Evolutionary conservation across 2,113 vertebrate genomes (phyloP).

Genomic region (Saimiri boliviensis): DNA sequence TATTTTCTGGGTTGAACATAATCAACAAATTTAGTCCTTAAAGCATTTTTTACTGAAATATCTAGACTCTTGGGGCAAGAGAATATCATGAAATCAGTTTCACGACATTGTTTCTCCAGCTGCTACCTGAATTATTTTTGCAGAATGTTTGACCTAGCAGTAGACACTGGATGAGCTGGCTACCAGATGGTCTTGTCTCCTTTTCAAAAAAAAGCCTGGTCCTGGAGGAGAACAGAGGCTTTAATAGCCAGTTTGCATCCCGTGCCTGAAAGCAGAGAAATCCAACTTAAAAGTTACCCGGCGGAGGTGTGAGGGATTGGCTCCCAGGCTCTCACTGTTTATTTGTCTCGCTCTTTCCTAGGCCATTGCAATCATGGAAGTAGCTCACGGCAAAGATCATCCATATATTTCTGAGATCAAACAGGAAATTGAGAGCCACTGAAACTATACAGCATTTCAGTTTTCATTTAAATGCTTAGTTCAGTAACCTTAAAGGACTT

Average conservation of each 20-base stretch:
- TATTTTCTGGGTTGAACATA: neutral
- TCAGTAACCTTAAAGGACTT: constrained; percentile 63
- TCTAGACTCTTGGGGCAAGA: neutral
- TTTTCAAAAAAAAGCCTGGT: neutral
- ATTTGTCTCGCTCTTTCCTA: constrained; percentile 77
- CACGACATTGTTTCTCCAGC: neutral
- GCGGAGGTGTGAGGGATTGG: rapidly evolving
- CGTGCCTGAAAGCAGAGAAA: rapidly evolving
- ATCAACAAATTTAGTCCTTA: neutral
- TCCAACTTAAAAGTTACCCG: rapidly evolving
- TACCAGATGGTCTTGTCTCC: neutral
- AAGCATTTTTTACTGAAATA: neutral
- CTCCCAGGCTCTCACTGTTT: neutral
- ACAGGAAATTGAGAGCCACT: constrained; percentile 90
- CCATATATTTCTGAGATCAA: constrained; percentile 91
- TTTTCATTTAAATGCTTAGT: constrained; percentile 80
- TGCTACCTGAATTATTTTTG: neutral
- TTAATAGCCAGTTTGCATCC: neutral
- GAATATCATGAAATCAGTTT: neutral
- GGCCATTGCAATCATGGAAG: constrained; percentile 96
- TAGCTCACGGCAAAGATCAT: constrained; percentile 96
- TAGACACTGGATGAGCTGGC: neutral
- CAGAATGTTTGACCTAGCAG: neutral
- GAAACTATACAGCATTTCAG: constrained; percentile 76
- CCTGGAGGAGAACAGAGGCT: neutral